Evolutionary conservation across 2,797 vertebrate species (phyloP), one percentile per base, ranked within the genome.

Genomic region (Glossophaga mutica): DNA sequence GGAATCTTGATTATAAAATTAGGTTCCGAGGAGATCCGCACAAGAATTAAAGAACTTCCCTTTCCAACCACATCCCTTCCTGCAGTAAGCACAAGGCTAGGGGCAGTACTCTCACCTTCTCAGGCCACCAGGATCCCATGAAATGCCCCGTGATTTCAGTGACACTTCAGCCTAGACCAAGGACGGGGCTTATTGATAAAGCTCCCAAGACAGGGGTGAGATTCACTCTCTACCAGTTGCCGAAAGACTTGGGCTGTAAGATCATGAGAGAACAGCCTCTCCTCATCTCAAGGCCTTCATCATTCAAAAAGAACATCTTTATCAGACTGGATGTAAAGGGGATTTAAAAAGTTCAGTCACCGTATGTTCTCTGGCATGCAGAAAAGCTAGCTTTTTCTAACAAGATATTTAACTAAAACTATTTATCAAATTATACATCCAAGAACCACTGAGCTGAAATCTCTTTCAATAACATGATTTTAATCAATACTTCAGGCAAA

Each of bases 341-440:
- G 79, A 62, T 77, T 76, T 34, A 0, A 21, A 21, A 67, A 82
- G 94, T 87, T n/a, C 21, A 76, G 82, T 96, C 50, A 67, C n/a
- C 46, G 34, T 9, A 55, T 48, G 76, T 84, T 52, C 34, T 74
- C 50, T 59, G 50, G 16, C 50, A 81, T 74, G 90, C 78, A 85
- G 82, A 79, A 90, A 93, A 95, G 34, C 68, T 34, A 96, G 62
- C 94, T 89, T 91, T 94, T 37, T 78, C 83, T 39, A 67, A 52
- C 29, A 92, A 84, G 59, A 68, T 92, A 87, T 48, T 94, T 87
- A 96, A 85, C 48, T 91, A 70, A 92, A 94, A 65, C 57, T 34
- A 52, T 57, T 96, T 91, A 95, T 93, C 50, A 93, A 78, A 74
- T 59, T 83, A 55, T 78, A 87, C 55, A 87, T 68, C 91, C 84